Evolutionary conservation across 2,888 invertebrate genomes (phyloP), one percentile per base, ranked within the genome.

Genomic region (Chelonus formosanus): DNA sequence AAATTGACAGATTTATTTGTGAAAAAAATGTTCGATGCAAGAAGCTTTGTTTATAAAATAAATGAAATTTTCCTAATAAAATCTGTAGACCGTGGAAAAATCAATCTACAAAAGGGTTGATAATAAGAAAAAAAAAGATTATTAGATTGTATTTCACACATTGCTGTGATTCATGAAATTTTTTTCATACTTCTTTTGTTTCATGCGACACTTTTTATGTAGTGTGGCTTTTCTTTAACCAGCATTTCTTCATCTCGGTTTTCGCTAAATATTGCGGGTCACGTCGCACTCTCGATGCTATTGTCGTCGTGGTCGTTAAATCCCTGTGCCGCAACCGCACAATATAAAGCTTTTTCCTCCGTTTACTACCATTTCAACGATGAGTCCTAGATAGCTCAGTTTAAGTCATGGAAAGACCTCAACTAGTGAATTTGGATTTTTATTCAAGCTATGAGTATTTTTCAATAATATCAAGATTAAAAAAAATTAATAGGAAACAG

Each of bases 301-400:
- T 65, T 53, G 65, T 58, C 65, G 59, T 65, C 58, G 65, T 53
- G 54, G 65, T 65, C 61, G 61, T 66, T 66, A 61, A 66, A 66
- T 61, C 61, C 50, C 56, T 55, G 50, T 55, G 56, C 60, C 56
- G 56, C 65, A 55, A 61, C 61, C 56, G 34, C 65, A 61, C 65
- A 61, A 66, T 61, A 61, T 66, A 66, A 66, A 57, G 6, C 20
- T 44, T 64, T 36, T 54, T 47, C 20, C 35, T 53, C 34, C 36
- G 31, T 31, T 31, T 32, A 34, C 57, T 43, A 45, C 43, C 57
- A 31, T 57, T 31, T 6, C 44, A 57, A 57, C 57, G 57, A 57
- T 57, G 57, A 57, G 57, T 31, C 32, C 43, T 31, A 32, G 44
- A 57, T 57, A 44, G 44, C 56, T 44, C 4, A 54, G 56, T 56